Base-by-base conservation (phyloP, 2,797 vertebrate species). In the Loris lydekkerianus region DNA sequence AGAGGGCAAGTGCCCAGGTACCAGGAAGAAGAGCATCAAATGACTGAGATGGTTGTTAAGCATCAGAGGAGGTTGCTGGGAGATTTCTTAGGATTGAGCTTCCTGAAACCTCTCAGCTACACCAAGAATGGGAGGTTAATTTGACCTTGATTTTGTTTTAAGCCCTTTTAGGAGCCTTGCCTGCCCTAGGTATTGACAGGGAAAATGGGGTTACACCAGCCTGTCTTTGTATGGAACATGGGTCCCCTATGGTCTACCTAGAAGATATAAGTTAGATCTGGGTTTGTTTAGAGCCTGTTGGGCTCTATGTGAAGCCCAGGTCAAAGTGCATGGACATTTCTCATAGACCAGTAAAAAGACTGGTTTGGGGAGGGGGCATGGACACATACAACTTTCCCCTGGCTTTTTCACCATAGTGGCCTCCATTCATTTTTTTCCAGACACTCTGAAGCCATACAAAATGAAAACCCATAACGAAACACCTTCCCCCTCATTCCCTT, bases 401-500 rank as follows among this genome's bases (percentile, higher is more conserved):
- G 97, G 96, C 96, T 97, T 93, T 94, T 93, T 97, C 96, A 97
- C 96, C 95, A 83, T 85, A 91, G 97, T 93, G 98, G 97, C 97
- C 98, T 98, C 97, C 96, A 96, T 98, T 97, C 98, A 96, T 96
- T 94, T 96, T 95, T 95, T 97, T 96, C 97, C 98, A 98, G 98
- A 98, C 94, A 97, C 29, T 73, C 96, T 93, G 97, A 91, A 95
- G 94, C 98, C 72, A n/a, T 97, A 96, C 84, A 97, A 97, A 97
- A 97, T 29, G 94, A 95, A 96, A 97, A 91, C 89, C 92, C 94
- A 87, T 95, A 98, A 98, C 82, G 29, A 97, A 98, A 98, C 97
- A 98, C 98, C 93, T 92, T 67, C 91, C 85, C 98, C 97, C 95
- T 90, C 97, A 80, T 96, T 95, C 98, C 98, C 97, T 53, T 97